Evolutionary conservation across 1,140 invertebrate genomes (phyloP), one percentile per base, ranked within the genome.

Genomic region (Drosophila persimilis): DNA sequence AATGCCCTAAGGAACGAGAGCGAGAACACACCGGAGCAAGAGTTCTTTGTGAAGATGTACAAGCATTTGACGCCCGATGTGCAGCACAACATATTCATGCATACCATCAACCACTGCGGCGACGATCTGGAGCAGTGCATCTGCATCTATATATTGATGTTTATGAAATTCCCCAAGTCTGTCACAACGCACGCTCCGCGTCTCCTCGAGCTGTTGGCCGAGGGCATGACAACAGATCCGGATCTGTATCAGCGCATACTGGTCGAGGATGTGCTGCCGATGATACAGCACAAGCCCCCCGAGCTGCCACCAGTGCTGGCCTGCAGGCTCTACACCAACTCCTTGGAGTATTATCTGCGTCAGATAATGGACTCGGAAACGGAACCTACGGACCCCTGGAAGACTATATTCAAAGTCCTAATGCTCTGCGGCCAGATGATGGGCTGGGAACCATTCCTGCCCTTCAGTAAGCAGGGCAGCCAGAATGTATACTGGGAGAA

Each of bases 111-210:
- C 92, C 95, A 96, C 62, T 96, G 96, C 81, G 95, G 96, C 90
- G 96, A 97, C 90, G 97, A 95, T 24, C 95, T 97, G 93, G 96
- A 97, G 85, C 96, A 97, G 91, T 97, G 96, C 90, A 94, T 95
- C 73, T 92, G 97, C 48, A 92, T 97, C 46, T 92, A 97, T 54
- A 92, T 98, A 29, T 89, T 97, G 44, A 92, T 97, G 53, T 92
- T 97, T 48, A 95, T 95, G 77, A 94, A 95, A 83, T 97, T 97
- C 93, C 96, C 96, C 41, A 95, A 95, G 81, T 94, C 96, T n/a
- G 94, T 95, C 13, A 86, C 93, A 15, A 94, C 94, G 46, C 94
- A 97, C 91, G 96, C 95, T 41, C 80, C 91, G 2, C 59, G 89
- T 1, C 29, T 91, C 2, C 61, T 91, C 0, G 91, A 91, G 65